phyloP scores from a whole-genome alignment of 1,140 invertebrate genomes.

The Solen grandis region DNA sequence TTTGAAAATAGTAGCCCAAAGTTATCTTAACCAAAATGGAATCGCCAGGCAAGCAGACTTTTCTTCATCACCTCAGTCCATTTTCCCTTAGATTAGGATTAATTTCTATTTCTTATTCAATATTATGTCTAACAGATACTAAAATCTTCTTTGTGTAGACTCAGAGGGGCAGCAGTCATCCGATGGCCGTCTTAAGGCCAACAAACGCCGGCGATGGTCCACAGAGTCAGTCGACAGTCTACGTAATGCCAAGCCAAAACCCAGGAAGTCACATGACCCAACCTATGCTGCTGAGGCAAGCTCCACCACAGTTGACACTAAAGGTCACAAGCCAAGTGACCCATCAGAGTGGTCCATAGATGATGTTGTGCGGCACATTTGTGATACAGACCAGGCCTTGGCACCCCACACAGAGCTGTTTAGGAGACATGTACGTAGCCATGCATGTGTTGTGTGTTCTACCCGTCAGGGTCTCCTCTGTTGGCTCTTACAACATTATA shows the following conservation, averaged over 20 bases:
- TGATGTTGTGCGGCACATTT: conserved; percentile 95
- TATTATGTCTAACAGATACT: too few relatives aligned
- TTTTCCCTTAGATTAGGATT: too few relatives aligned
- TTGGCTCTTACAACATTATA: too few relatives aligned
- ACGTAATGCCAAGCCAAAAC: conserved; percentile 60
- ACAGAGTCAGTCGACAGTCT: conserved; percentile 76
- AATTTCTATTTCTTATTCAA: too few relatives aligned
- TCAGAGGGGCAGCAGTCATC: conserved; percentile 37
- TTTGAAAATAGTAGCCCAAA: too few relatives aligned
- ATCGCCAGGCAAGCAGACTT: too few relatives aligned
- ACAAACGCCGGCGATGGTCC: conserved; percentile 78
- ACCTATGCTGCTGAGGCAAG: conserved; percentile 70
- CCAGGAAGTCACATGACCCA: conserved; percentile 64
- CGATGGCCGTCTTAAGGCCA: conserved; percentile 28
- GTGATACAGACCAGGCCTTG: conserved; percentile 89
- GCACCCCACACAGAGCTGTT: conserved; percentile 94
- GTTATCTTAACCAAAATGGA: too few relatives aligned
- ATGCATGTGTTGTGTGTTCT: too few relatives aligned
- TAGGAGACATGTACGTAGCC: conserved; percentile 92
- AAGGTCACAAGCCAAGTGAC: conserved; percentile 43
- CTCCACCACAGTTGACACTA: conserved; percentile 81
- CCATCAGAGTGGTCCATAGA: conserved; percentile 96
- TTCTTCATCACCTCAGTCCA: too few relatives aligned
- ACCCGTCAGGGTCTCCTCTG: too few relatives aligned
- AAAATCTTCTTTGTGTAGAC: conserved; percentile 52